phyloP scores from a whole-genome alignment of 2,888 invertebrate genomes.

The Acronicta leporina region DNA sequence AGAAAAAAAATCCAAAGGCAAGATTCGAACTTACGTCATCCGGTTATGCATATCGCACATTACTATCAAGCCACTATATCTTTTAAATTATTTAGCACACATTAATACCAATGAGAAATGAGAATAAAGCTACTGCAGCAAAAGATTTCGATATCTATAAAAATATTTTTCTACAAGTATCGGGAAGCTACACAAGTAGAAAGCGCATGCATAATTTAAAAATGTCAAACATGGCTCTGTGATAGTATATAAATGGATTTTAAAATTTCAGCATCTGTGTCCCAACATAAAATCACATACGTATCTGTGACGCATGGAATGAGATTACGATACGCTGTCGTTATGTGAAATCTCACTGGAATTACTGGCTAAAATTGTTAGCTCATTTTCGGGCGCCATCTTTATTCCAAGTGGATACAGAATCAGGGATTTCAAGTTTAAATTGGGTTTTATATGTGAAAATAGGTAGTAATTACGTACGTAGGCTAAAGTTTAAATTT shows the following conservation, averaged over 20 bases:
- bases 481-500: no score
- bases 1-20: no score
- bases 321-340: conserved; percentile 46
- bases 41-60: no score
- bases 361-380: conserved; percentile 55
- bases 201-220: conserved; percentile 12
- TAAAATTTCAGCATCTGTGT: conserved; percentile 51
- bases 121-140: background rate
- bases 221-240: conserved; percentile 15
- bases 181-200: conserved; percentile 11
- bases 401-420: conserved; percentile 57
- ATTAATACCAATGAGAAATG: no score
- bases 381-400: conserved; percentile 57
- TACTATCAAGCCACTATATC: no score
- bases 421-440: conserved; percentile 32
- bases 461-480: background rate
- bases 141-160: conserved; percentile 7
- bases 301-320: conserved; percentile 42
- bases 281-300: conserved; percentile 33
- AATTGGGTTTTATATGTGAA: conserved; percentile 56
- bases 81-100: no score
- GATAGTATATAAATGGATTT: conserved; percentile 47
- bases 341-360: conserved; percentile 35
- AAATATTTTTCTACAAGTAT: conserved; percentile 6
- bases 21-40: no score